Evolutionary conservation across 2,888 invertebrate genomes (phyloP).

Genomic region (Corbicula japonica): DNA sequence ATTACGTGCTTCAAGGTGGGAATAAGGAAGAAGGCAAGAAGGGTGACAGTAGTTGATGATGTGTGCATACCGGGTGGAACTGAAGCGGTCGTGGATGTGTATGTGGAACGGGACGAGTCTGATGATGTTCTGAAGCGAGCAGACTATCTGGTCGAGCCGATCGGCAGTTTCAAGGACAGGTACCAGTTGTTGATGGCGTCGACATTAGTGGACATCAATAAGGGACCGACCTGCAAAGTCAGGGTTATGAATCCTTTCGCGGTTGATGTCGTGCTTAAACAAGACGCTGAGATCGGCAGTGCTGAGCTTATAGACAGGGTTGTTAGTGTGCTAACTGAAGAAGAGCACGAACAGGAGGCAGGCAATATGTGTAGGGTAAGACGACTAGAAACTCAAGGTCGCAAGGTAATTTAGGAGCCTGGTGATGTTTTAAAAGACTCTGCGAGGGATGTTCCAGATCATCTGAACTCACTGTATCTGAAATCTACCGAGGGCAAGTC

Average conservation of each 20-base stretch:
- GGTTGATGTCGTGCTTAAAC: background rate
- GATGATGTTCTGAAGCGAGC: slow-evolving; percentile 8
- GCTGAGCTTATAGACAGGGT: slow-evolving; percentile 32
- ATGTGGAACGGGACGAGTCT: slow-evolving; percentile 4
- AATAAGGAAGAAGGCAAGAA: background rate
- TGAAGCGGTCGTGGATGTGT: slow-evolving; percentile 27
- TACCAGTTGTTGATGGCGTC: slow-evolving; percentile 31
- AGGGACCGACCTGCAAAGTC: slow-evolving; percentile 29
- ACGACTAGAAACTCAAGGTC: background rate
- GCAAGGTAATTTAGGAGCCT: background rate
- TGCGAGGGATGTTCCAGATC: background rate
- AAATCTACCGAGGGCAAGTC: background rate
- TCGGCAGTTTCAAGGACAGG: slow-evolving; percentile 15
- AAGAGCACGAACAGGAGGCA: slow-evolving; percentile 1
- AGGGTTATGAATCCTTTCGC: slow-evolving; percentile 36
- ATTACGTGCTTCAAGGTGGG: slow-evolving; percentile 7
- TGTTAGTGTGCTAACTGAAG: background rate
- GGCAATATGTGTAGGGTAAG: background rate
- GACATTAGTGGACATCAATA: slow-evolving; percentile 35
- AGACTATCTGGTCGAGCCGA: slow-evolving; percentile 24
- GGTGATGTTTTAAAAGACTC: background rate
- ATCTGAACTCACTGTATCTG: slow-evolving; percentile 2
- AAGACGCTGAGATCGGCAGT: slow-evolving; percentile 29
- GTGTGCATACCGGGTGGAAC: background rate
- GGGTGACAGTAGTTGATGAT: slow-evolving; percentile 6